A percentile compares a stretch with the other conserved stretches of the same genome.
phyloP scores from a whole-genome alignment of 2,113 vertebrate species.

The Notiomystis cincta region DNA sequence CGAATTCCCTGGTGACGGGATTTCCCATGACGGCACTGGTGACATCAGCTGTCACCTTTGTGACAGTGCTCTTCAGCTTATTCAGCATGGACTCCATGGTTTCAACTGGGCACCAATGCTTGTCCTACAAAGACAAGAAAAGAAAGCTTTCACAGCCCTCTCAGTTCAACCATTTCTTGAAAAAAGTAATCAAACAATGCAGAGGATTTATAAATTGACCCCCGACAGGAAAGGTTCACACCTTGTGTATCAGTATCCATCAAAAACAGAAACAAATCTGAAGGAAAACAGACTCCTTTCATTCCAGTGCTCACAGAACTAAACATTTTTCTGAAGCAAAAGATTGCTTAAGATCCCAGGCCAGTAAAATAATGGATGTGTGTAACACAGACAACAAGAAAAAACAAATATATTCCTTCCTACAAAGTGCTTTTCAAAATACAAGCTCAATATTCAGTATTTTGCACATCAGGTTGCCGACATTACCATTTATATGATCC shows the following conservation, averaged over 20 bases:
- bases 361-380: background rate
- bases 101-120: background rate
- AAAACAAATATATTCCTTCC: background rate
- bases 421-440: background rate
- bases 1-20: slow-evolving; percentile 95
- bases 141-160: background rate
- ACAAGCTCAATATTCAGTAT: background rate
- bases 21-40: slow-evolving; percentile 99
- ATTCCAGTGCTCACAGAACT: background rate
- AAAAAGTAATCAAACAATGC: background rate
- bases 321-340: background rate
- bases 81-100: slow-evolving; percentile 98
- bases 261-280: background rate
- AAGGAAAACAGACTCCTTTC: background rate
- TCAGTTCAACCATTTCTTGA: background rate
- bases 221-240: background rate
- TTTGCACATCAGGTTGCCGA: background rate
- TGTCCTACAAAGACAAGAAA: slow-evolving; percentile 41
- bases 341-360: background rate
- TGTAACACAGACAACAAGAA: background rate
- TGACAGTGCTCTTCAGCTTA: slow-evolving; percentile 96
- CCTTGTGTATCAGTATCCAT: background rate
- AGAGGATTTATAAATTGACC: background rate
- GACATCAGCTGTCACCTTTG: slow-evolving; percentile 96
- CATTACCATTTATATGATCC: background rate